phyloP scores from a whole-genome alignment of 1,140 invertebrate species.

The Drosophila lowei region DNA sequence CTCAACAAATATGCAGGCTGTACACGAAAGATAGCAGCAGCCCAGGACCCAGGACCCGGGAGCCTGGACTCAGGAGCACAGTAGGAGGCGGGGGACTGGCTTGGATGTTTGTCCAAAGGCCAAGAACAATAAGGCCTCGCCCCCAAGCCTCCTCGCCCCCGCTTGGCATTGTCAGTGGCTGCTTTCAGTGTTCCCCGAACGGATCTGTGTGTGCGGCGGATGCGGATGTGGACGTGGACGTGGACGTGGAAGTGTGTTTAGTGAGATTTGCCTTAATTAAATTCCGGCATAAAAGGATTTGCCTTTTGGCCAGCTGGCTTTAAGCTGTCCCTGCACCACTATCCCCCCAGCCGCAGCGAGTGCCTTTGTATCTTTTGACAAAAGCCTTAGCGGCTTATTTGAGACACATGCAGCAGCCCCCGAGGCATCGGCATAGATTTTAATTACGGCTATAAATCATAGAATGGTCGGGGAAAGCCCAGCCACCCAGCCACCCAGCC shows the following conservation, averaged over 20 bases:
- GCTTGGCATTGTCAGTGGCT: constrained; percentile 42
- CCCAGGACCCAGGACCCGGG: constrained; percentile 2
- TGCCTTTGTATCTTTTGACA: constrained; percentile 72
- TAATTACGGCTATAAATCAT: constrained; percentile 79
- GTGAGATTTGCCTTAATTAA: constrained; percentile 76
- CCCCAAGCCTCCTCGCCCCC: not conserved
- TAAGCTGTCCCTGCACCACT: constrained; percentile 31
- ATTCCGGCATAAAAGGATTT: constrained; percentile 77
- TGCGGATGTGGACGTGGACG: not conserved
- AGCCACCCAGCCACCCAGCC: too few relatives aligned
- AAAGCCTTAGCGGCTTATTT: constrained; percentile 73
- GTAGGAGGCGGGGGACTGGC: not conserved
- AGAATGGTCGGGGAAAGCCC: constrained; percentile 19
- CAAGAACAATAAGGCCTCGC: constrained; percentile 40
- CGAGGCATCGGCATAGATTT: constrained; percentile 54
- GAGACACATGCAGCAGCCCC: constrained; percentile 9
- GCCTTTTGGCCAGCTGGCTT: constrained; percentile 29
- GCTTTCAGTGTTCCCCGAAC: constrained; percentile 10
- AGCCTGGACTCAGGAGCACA: constrained; percentile 4
- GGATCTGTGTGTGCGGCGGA: constrained; percentile 4
- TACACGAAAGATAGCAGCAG: constrained; percentile 52
- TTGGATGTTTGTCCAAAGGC: constrained; percentile 16
- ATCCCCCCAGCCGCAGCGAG: not conserved
- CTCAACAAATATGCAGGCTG: constrained; percentile 63
- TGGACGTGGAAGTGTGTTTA: constrained; percentile 50